These are phyloP conservation scores for Hartigia nigra DNA, from an alignment of 2,888 invertebrate species.

Conservation along the genomic window DNA sequence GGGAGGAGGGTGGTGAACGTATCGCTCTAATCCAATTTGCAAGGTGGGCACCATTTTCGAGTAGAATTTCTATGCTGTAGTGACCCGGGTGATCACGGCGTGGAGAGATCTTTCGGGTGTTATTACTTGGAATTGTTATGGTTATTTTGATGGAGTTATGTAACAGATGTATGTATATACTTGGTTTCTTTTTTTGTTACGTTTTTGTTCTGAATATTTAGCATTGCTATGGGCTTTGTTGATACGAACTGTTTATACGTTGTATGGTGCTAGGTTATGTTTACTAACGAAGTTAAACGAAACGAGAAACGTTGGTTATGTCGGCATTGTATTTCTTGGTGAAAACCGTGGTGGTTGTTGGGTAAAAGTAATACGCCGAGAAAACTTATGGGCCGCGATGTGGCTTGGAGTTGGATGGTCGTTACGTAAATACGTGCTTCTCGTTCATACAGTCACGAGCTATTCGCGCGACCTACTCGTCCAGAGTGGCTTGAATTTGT, in stretches of 20 bases:
- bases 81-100: background rate
- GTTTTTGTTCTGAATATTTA: background rate
- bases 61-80: background rate
- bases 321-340: background rate
- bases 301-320: background rate
- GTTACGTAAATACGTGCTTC: background rate
- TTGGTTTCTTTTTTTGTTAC: background rate
- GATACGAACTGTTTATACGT: background rate
- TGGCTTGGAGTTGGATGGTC: background rate
- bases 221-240: background rate
- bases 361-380: background rate
- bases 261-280: background rate
- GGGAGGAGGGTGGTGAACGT: background rate
- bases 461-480: background rate
- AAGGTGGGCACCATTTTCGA: background rate
- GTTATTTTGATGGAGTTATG: background rate
- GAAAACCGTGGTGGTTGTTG: background rate
- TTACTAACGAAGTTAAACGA: background rate
- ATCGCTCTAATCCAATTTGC: background rate
- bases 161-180: background rate
- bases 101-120: background rate
- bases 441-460: background rate
- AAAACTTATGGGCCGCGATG: background rate
- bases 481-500: background rate
- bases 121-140: background rate